Base-by-base conservation (phyloP, 2,113 vertebrate genomes). In the Plecotus auritus region DNA sequence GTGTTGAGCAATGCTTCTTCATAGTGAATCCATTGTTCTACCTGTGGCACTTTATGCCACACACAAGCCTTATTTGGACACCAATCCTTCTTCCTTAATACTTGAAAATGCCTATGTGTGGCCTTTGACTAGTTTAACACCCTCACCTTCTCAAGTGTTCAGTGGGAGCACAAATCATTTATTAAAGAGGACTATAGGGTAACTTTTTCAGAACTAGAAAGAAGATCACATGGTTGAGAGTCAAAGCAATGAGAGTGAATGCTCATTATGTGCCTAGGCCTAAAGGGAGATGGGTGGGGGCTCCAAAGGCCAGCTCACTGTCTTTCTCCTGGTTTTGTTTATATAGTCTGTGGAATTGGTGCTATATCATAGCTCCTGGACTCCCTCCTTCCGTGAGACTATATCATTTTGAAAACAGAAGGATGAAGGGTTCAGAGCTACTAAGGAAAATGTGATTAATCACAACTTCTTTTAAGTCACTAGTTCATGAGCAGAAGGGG, bases 121-220 rank as follows among this genome's bases (percentile, higher is more conserved):
- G 18, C 7, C 59, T 85, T 93, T 64, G 83, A 45, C 18, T 93
- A 35, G 35, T 76, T 88, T 88, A 93, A 69, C 73, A 16, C 1
- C 11, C 30, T 73, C 16, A 22, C 9, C 32, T 84, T 40, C 37
- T 90, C 37, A 88, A 22, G 1, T 56, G 22, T 83, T 28, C 28
- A 72, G 28, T 51, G 7, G 9, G n/a, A 35, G 40, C 42, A 37
- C 18, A 88, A 56, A 67, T 51, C 7, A 88, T 78, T 88, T 72
- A 61, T 72, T 82, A 45, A 76, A 67, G 14, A 35, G 85, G 40
- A 86, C 17, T 59, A 9, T 16, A 77, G n/a, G 77, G 3, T 80
- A 87, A 16, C 5, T 23, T 86, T 92, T 66, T 32, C 10, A 73
- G 35, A 77, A 51, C 45, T 77, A 59, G 78, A 82, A 69, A 78